Base-by-base conservation (phyloP, 2,113 vertebrate species). In the Mustela nigripes region DNA sequence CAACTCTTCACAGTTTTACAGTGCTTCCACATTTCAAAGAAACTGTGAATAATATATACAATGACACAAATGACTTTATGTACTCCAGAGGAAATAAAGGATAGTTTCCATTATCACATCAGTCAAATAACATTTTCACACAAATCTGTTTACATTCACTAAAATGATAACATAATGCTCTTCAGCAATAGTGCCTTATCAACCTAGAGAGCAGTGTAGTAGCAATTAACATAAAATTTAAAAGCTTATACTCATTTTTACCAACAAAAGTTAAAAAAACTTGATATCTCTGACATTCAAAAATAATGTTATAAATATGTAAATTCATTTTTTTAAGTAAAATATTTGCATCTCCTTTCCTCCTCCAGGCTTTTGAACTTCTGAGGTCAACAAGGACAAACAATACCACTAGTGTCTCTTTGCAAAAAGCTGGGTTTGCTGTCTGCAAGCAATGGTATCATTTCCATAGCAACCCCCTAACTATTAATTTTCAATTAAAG, bases 351-450 rank as follows among this genome's bases (percentile, higher is more conserved):
- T 99, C 99, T 99, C 99, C 99, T 99, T 99, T 99, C 99, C 99
- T 99, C 99, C 99, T 99, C 98, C 99, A 99, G 99, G 98, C 99
- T 99, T 99, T 99, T 99, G 99, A 99, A 99, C 99, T 99, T 99
- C 99, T 99, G 99, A 99, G 99, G 99, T 99, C 99, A 99, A 99
- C 99, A 99, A 99, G 99, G 99, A 99, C 99, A 99, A 99, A 99
- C 99, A 99, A 99, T 99, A 99, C 99, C 99, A 99, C 99, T 99
- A 99, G 99, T 99, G 98, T 99, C 99, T 99, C 99, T 99, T 99
- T 99, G 99, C 99, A 99, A 99, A 99, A 99, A 99, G 99, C 98
- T 98, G 98, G 99, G 99, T 99, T 99, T 99, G 99, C 99, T 99
- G 98, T 99, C 99, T 99, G 99, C 98, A 98, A 98, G 99, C 98